Evolutionary conservation across 1,140 invertebrate genomes (phyloP).

Genomic region (Pseudomyrmex sp.): DNA sequence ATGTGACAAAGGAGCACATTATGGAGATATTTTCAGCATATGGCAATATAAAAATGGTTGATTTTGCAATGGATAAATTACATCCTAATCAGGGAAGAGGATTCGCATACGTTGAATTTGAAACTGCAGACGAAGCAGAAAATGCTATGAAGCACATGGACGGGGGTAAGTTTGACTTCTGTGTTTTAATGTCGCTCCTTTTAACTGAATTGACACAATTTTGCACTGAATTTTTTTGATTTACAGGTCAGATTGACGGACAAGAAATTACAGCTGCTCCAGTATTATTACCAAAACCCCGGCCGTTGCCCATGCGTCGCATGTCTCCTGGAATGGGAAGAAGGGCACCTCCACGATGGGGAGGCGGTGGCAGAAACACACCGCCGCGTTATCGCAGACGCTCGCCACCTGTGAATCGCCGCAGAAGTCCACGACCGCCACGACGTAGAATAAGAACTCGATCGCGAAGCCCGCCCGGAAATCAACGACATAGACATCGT

Average conservation of each 20-base stretch:
- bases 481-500: constrained; percentile 87
- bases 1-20: constrained; percentile 97
- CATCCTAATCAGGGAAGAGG: constrained; percentile 95
- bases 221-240: background rate
- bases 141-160: constrained; percentile 99
- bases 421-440: constrained; percentile 87
- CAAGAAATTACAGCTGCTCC: constrained; percentile 98
- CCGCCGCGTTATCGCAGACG: constrained; percentile 87
- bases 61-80: constrained; percentile 94
- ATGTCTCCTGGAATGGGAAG: constrained; percentile 88
- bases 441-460: constrained; percentile 87
- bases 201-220: background rate
- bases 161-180: constrained; percentile 88
- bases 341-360: constrained; percentile 86
- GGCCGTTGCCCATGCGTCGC: constrained; percentile 88
- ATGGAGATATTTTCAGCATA: constrained; percentile 98
- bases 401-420: constrained; percentile 88
- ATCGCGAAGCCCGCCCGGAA: constrained; percentile 87
- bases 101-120: constrained; percentile 98
- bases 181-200: background rate
- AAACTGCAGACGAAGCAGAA: constrained; percentile 97
- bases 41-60: constrained; percentile 89
- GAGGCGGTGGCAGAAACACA: constrained; percentile 80
- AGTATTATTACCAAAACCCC: constrained; percentile 91
- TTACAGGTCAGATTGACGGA: constrained; percentile 92